A percentile compares a stretch with the other conserved stretches of the same genome.
Evolutionary conservation across 1,140 invertebrate genomes (phyloP).

Genomic region (Druon quercuslanigerum): DNA sequence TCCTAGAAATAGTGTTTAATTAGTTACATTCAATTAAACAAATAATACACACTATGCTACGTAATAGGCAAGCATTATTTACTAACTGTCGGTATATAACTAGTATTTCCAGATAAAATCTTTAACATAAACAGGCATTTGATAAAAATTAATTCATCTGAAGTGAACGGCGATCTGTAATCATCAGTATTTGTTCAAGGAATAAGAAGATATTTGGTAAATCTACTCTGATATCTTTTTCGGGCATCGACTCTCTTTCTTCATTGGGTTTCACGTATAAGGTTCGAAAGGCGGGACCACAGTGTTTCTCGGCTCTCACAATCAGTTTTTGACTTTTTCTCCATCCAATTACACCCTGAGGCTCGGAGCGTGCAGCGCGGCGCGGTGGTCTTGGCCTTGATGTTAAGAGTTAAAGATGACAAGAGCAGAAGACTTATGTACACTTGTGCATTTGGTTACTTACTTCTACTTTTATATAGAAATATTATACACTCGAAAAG

Average conservation of each 20-base stretch:
- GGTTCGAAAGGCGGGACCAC: background rate
- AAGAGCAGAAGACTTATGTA: conserved; percentile 34
- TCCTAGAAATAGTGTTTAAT: too few relatives aligned
- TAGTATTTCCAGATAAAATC: too few relatives aligned
- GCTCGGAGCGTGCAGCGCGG: background rate
- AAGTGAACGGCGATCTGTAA: too few relatives aligned
- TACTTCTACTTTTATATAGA: background rate
- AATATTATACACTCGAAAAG: conserved; percentile 9
- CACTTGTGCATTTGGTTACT: too few relatives aligned
- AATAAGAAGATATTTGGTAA: background rate
- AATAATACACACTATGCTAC: too few relatives aligned
- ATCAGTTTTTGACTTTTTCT: background rate
- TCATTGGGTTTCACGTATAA: background rate
- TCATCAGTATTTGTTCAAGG: too few relatives aligned
- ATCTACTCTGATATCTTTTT: background rate
- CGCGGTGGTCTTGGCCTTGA: conserved; percentile 37
- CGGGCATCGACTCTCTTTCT: background rate
- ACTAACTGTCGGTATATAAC: too few relatives aligned
- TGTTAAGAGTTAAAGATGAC: conserved; percentile 61
- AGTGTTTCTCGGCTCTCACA: background rate
- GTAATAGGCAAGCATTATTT: too few relatives aligned
- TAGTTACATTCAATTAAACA: too few relatives aligned
- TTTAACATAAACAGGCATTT: too few relatives aligned
- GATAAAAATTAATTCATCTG: too few relatives aligned
- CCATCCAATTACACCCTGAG: background rate